Base-by-base conservation (phyloP, 2,797 vertebrate genomes). In the Hylomyscus alleni region DNA sequence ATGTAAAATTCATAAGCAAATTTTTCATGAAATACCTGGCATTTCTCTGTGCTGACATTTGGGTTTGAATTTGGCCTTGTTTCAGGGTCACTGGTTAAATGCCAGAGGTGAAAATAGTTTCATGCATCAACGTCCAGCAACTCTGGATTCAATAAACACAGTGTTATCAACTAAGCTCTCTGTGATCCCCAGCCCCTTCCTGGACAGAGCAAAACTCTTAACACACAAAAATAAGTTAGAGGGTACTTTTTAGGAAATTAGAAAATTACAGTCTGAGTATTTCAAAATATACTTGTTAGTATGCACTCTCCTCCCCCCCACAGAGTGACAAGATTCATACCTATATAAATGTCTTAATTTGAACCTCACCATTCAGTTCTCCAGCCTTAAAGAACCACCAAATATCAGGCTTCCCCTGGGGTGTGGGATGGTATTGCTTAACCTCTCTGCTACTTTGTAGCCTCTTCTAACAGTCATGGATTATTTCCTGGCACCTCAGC, bases 1-100 rank as follows among this genome's bases (percentile, higher is more conserved):
- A 34, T 83, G 97, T 97, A 92, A 97, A 77, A 88, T 90, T 91
- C 3, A 95, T 19, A 97, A 89, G 82, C 4, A 89, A 78, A 89
- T 89, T 96, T 96, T 97, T 24, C 22, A 90, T 95, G 76, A 89
- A 78, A 96, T 89, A 34, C 6, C 44, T 91, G 52, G 22, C 72
- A 94, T 37, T 96, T 34, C 47, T 95, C 85, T 95, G n/a, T 37
- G 19, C 67, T 93, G 54, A 90, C 26, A 94, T 95, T 97, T 96
- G 75, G 86, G 13, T 80, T 93, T 81, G 84, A 86, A 14, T 90
- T 50, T 82, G 14, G 81, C 67, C 82, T 97, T 65, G 77, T 7
- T 86, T 92, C 65, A 83, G 77, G 31, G 24, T 75, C 81, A 47
- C 69, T 95, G 86, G 1, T 4, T 97, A 97, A 97, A 90, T 34